A percentile compares a stretch with the other conserved stretches of the same genome.
These are phyloP conservation scores for Naja naja DNA, from an alignment of 2,113 vertebrate species.

Conservation along the genomic window DNA sequence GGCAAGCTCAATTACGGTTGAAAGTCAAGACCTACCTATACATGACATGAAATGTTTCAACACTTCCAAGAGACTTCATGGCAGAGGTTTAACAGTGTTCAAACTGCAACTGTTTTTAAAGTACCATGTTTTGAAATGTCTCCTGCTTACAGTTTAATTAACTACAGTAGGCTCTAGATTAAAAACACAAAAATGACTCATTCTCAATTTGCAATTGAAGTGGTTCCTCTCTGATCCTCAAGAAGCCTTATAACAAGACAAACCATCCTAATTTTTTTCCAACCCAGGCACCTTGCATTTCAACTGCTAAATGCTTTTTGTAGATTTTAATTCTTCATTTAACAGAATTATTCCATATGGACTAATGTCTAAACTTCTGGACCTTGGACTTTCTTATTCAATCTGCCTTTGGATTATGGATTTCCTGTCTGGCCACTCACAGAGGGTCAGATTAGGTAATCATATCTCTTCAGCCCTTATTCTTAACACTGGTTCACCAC, in stretches of 20 bases:
- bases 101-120: background rate
- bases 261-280: background rate
- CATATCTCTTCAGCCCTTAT: too few species aligned
- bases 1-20: background rate
- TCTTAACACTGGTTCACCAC: too few species aligned
- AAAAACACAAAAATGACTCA: too few species aligned
- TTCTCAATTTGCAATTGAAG: background rate
- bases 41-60: background rate
- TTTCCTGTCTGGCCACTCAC: too few species aligned
- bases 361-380: too few species aligned
- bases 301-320: too few species aligned
- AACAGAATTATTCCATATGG: too few species aligned
- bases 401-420: too few species aligned
- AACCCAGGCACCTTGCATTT: background rate
- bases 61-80: background rate
- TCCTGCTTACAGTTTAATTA: background rate
- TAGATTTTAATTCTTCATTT: too few species aligned
- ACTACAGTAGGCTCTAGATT: background rate
- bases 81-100: background rate
- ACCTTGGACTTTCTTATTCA: too few species aligned
- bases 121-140: background rate
- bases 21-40: background rate
- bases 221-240: background rate
- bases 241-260: background rate
- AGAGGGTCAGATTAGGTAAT: too few species aligned